Evolutionary conservation across 2,888 invertebrate genomes (phyloP).

Genomic region (Drosophila birchii): DNA sequence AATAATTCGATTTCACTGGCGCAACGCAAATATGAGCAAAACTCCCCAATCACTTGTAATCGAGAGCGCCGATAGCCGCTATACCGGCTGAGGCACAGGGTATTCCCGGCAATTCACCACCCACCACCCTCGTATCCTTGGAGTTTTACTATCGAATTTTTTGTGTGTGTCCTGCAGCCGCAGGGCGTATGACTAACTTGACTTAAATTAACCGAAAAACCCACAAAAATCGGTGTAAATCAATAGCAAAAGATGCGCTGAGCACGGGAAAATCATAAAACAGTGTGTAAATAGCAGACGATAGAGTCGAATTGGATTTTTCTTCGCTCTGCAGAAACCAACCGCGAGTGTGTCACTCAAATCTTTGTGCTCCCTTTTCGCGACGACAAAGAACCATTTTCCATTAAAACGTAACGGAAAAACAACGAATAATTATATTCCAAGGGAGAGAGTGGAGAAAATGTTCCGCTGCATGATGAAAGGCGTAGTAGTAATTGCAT

Average conservation of each 20-base stretch:
- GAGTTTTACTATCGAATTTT: constrained; percentile 67
- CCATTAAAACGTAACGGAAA: background rate
- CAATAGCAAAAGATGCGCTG: constrained; percentile 12
- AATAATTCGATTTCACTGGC: background rate
- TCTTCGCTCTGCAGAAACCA: constrained; percentile 8
- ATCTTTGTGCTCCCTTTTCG: constrained; percentile 16
- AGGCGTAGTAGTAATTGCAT: constrained; percentile 26
- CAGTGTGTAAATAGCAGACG: constrained; percentile 17
- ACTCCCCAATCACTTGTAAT: background rate
- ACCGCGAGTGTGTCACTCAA: constrained; percentile 27
- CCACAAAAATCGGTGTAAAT: constrained; percentile 31
- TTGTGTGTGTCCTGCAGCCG: constrained; percentile 50
- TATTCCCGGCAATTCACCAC: constrained; percentile 1
- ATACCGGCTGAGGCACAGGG: constrained; percentile 28
- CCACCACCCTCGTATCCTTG: constrained; percentile 62
- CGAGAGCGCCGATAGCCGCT: constrained; percentile 11
- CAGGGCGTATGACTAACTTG: constrained; percentile 54
- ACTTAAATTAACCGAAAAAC: constrained; percentile 44
- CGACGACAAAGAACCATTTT: constrained; percentile 1
- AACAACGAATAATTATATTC: constrained; percentile 14
- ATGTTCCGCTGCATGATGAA: constrained; percentile 22
- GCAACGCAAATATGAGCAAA: constrained; percentile 3
- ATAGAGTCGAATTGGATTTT: constrained; percentile 1
- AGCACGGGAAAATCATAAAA: constrained; percentile 1
- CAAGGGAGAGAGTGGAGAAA: background rate